Conservation (phyloP, 2,113 vertebrate species). For the Colaptes auratus region DNA sequence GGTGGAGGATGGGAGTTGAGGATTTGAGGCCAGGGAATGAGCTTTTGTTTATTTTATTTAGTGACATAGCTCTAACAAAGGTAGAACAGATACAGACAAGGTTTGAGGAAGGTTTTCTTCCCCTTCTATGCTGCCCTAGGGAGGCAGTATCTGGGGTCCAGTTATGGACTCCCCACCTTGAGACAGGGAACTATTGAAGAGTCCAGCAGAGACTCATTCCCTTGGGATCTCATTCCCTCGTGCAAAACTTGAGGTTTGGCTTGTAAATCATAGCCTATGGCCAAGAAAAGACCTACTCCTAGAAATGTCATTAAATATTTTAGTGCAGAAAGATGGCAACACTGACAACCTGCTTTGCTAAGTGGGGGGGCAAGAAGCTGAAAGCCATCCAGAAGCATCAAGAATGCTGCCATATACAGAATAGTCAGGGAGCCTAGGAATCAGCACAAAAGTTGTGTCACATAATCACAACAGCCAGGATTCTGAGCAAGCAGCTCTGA, state of each 20-base stretch:
- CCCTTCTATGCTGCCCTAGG: too few relatives aligned
- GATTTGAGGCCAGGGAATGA: too few relatives aligned
- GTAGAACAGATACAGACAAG: too few relatives aligned
- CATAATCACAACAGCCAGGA: neutral
- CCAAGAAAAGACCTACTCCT: neutral
- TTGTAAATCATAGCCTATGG: neutral
- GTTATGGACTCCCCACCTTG: too few relatives aligned
- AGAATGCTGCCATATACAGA: neutral
- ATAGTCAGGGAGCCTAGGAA: neutral
- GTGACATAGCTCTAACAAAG: too few relatives aligned
- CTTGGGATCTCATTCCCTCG: neutral
- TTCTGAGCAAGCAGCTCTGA: neutral
- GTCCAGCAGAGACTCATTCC: too few relatives aligned
- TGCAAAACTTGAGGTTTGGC: neutral
- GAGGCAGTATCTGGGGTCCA: too few relatives aligned
- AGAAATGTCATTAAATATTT: neutral
- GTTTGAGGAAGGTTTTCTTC: too few relatives aligned
- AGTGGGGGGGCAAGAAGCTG: neutral
- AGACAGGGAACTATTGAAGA: too few relatives aligned
- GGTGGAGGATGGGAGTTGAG: too few relatives aligned
- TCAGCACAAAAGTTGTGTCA: neutral
- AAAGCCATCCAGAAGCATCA: neutral
- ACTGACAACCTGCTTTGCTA: neutral
- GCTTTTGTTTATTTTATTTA: too few relatives aligned
- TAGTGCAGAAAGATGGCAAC: neutral